Base-by-base conservation (phyloP, 2,888 invertebrate genomes). In the Ariolimax columbianus region DNA sequence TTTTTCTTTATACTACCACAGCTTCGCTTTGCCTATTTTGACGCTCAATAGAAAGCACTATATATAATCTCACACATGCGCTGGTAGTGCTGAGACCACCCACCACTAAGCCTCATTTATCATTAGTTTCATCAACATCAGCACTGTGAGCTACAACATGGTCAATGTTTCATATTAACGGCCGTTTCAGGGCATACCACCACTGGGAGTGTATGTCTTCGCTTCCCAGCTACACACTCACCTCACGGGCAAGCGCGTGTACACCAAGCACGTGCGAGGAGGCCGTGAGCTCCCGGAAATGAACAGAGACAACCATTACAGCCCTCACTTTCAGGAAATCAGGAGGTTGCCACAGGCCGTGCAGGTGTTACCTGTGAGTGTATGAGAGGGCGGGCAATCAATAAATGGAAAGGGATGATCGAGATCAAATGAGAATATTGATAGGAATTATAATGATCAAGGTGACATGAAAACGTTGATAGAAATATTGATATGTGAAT, bases 311-410 rank as follows among this genome's bases (percentile, higher is more conserved):
- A 96, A 97, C 94, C 99, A 98, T 94, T 99, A 98, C 94, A 98
- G 98, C 84, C 97, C 98, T 0, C 99, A 99, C 95, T 99, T 98
- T 94, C 99, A 99, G 94, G 99, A 99, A 95, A 99, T 99, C 91
- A 95, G 99, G 87, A 95, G 96, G 81, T 95, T 99, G 81, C 97
- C 97, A 90, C 95, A 95, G 85, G 96, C 96, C n/a, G 97, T 97
- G 0, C 95, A 95, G 83, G 95, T 99, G 33, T 93, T 97, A 59
- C 92, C 92, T 36, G 92, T 92, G 86, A 84, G 88, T 79, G 19
- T 40, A 26, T 68, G n/a, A 36, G 23, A 19, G 6, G 55, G 55
- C 9, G 47, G 47, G 47, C 7, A 47, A 23, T 55, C 55, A 19
- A 55, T 55, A 19, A 55, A 55, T 17, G 23, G 17, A 19, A 55